A percentile compares a stretch with the other conserved stretches of the same genome.
phyloP scores from a whole-genome alignment of 2,113 vertebrate species.

The Sorex araneus region DNA sequence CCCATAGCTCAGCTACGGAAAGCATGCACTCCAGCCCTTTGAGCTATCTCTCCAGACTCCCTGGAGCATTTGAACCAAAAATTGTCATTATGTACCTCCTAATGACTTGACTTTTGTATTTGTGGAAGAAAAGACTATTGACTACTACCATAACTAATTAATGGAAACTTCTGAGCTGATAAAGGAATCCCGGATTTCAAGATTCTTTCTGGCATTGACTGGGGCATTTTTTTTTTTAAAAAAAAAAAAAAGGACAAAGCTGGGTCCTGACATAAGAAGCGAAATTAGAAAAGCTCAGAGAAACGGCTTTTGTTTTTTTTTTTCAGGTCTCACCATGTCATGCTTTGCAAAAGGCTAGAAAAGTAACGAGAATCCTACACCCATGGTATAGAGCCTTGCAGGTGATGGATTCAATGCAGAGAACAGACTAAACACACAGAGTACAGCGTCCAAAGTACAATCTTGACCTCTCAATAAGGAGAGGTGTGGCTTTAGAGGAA shows the following conservation, averaged over 20 bases:
- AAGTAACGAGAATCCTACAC: background rate
- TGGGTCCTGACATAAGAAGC: background rate
- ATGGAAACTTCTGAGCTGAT: background rate
- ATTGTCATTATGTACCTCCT: background rate
- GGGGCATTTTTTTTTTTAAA: background rate
- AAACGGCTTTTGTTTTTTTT: background rate
- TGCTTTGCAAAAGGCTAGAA: background rate
- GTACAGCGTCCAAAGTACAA: background rate
- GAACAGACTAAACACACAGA: background rate
- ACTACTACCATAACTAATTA: background rate
- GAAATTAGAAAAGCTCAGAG: background rate
- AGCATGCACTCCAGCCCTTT: no score
- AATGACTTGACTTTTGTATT: background rate
- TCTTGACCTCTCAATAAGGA: background rate
- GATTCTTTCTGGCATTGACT: background rate
- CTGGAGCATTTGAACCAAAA: background rate
- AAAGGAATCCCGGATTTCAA: background rate
- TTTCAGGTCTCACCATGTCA: background rate
- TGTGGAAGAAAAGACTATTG: background rate
- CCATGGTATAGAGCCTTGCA: background rate
- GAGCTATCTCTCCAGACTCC: no score
- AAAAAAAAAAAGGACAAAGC: slow-evolving; percentile 2
- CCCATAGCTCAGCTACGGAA: no score
- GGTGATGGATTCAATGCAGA: no score
- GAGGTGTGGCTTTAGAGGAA: background rate